Conservation (phyloP, 2,113 vertebrate species). For the Ornithorhynchus anatinus region DNA sequence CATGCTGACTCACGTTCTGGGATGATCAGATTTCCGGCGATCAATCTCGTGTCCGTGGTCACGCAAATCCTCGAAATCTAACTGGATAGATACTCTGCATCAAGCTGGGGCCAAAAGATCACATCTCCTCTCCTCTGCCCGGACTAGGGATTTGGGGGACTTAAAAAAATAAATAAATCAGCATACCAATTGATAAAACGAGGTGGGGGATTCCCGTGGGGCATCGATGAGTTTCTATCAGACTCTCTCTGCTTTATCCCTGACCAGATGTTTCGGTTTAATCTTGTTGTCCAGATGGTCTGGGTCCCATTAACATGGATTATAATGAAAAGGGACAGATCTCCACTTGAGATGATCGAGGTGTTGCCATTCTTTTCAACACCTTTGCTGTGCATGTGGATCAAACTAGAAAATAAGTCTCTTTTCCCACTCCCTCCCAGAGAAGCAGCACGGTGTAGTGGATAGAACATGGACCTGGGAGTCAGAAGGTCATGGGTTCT, state of each 20-base stretch:
- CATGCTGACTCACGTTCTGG: conserved; percentile 75
- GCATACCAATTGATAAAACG: neutral
- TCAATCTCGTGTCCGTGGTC: conserved; percentile 71
- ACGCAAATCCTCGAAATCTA: conserved; percentile 69
- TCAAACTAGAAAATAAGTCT: no score
- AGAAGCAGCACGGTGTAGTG: no score
- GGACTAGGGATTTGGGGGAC: conserved; percentile 20
- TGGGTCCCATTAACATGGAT: neutral
- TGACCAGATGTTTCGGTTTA: conserved; percentile 10
- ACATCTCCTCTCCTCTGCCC: conserved; percentile 22
- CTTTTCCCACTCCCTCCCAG: no score
- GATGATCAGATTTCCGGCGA: conserved; percentile 73
- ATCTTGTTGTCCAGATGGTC: conserved; percentile 10
- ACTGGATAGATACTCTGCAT: conserved; percentile 58
- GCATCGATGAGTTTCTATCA: neutral
- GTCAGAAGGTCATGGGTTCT: no score
- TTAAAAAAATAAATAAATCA: no score
- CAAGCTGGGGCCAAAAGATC: conserved; percentile 16
- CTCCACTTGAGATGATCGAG: no score
- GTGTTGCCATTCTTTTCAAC: no score
- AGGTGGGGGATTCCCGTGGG: neutral
- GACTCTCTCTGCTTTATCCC: conserved; percentile 18
- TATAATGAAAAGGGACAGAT: no score
- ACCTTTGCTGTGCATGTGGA: no score
- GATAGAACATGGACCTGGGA: no score